These are phyloP conservation scores for Brachynemurus nebulosus DNA, from an alignment of 2,888 invertebrate species.

Conservation along the genomic window DNA sequence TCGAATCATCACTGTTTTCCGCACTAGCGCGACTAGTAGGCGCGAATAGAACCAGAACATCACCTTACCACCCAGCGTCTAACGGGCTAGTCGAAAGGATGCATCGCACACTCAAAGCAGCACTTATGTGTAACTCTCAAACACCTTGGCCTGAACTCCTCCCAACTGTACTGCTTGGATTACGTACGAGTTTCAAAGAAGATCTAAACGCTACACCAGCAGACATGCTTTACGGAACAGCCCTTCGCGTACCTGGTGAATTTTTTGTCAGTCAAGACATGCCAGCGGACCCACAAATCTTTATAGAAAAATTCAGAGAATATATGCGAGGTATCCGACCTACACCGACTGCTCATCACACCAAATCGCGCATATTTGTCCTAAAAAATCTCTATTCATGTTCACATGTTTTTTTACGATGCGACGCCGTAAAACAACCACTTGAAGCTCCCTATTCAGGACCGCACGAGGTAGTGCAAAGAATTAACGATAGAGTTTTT, in stretches of 20 bases:
- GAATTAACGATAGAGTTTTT: background rate
- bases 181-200: slow-evolving; percentile 15
- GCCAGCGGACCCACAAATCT: background rate
- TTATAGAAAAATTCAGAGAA: background rate
- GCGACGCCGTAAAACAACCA: background rate
- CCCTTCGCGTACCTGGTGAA: slow-evolving; percentile 12
- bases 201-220: slow-evolving; percentile 15
- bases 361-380: background rate
- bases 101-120: background rate
- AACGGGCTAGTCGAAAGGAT: slow-evolving; percentile 8
- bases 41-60: background rate
- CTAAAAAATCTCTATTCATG: background rate
- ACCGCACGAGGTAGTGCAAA: background rate
- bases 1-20: slow-evolving; percentile 1
- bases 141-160: slow-evolving; percentile 18
- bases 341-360: background rate
- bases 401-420: background rate
- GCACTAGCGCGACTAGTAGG: background rate
- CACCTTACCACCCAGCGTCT: slow-evolving; percentile 4
- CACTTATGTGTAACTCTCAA: background rate
- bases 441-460: slow-evolving; percentile 1
- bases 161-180: slow-evolving; percentile 19
- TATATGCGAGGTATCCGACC: background rate
- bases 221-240: slow-evolving; percentile 16
- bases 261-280: background rate